Conservation (phyloP, 1,140 invertebrate genomes). For the Drosophila oshimai region DNA sequence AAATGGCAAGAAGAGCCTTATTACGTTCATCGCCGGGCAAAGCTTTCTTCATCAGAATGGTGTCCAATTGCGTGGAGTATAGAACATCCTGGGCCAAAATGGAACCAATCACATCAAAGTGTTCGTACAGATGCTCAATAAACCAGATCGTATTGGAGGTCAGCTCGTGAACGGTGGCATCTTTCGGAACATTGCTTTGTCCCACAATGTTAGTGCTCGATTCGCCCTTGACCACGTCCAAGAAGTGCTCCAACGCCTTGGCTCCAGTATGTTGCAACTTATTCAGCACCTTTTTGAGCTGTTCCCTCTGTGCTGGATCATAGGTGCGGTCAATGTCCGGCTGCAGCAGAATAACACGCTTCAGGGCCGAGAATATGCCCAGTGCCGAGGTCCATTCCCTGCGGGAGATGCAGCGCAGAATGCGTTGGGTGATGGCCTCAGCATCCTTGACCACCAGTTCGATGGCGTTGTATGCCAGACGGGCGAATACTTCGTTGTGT, state of each 20-base stretch:
- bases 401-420: conserved; percentile 90
- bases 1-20: conserved; percentile 88
- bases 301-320: conserved; percentile 87
- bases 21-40: conserved; percentile 83
- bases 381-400: conserved; percentile 93
- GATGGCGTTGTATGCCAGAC: conserved; percentile 92
- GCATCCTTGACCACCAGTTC: conserved; percentile 88
- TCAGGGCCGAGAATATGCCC: conserved; percentile 93
- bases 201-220: conserved; percentile 88
- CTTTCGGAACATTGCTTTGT: conserved; percentile 87
- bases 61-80: conserved; percentile 83
- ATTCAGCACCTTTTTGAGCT: conserved; percentile 89
- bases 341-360: conserved; percentile 90
- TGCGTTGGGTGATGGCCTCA: conserved; percentile 89
- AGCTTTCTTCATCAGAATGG: conserved; percentile 83
- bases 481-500: conserved; percentile 92
- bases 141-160: conserved; percentile 96
- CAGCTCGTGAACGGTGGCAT: conserved; percentile 98
- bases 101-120: conserved; percentile 89
- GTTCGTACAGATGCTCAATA: conserved; percentile 91
- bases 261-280: conserved; percentile 90
- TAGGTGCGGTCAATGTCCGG: conserved; percentile 93
- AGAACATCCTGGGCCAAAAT: conserved; percentile 86
- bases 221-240: conserved; percentile 94
- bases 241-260: conserved; percentile 95